phyloP scores from a whole-genome alignment of 2,797 vertebrate species.

The Sandelia bainsii region DNA sequence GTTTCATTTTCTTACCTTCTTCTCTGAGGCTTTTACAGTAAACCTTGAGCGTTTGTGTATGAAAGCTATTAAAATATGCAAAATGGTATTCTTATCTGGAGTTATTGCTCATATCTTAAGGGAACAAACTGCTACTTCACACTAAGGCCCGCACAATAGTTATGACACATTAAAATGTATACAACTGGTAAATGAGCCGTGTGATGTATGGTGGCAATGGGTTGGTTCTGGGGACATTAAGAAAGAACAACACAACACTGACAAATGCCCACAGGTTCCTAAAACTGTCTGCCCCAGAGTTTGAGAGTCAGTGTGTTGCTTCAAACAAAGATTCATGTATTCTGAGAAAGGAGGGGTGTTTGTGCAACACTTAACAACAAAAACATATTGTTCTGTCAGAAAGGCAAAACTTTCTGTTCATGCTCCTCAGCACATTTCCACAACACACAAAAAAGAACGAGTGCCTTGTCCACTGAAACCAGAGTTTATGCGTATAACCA shows the following conservation, averaged over 20 bases:
- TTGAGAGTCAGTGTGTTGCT: not conserved
- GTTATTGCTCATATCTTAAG: not conserved
- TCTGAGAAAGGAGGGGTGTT: not conserved
- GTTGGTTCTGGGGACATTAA: not conserved
- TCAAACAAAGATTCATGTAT: not conserved
- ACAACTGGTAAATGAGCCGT: not conserved
- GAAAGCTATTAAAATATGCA: slow-evolving; percentile 20
- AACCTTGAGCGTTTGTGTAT: not conserved
- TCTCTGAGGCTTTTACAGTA: not conserved
- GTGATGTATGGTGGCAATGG: not conserved
- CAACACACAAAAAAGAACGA: slow-evolving; percentile 5
- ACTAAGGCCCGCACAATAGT: no score
- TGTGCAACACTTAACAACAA: not conserved
- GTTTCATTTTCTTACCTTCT: not conserved
- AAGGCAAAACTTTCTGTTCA: not conserved
- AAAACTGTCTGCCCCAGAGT: not conserved
- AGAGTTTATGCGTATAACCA: slow-evolving; percentile 20
- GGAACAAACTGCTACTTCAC: not conserved
- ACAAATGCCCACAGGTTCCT: not conserved
- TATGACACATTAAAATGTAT: not conserved
- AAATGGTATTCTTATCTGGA: not conserved
- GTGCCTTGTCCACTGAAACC: slow-evolving; percentile 11
- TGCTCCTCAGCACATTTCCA: slow-evolving; percentile 2
- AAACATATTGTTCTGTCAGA: not conserved
- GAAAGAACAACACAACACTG: not conserved